Evolutionary conservation across 92 coral and sea anemone genomes (phyloP), one percentile per base, ranked within the genome.

Genomic region (Epizoanthus stellaris): DNA sequence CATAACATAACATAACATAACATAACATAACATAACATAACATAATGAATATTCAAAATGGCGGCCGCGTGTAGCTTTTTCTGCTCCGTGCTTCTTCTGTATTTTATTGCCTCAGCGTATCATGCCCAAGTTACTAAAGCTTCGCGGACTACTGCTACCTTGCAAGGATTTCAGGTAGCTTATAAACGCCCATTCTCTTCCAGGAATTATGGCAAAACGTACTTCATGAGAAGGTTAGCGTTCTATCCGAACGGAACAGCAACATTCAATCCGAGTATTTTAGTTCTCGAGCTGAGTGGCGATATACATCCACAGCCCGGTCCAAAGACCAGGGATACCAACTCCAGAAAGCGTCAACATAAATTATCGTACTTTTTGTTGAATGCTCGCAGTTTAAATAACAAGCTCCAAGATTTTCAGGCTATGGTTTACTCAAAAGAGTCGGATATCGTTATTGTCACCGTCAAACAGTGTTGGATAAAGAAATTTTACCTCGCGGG

Each of bases 381-480:
- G 81, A 83, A 83, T 83, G 80, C 87, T 53, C 80, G 81, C 19
- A 73, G 87, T 57, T 80, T 84, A 45, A 54, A 10, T 23, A 84
- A 84, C 52, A 72, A 84, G 77, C 63, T 88, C 49, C 38, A 43
- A 25, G 85, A 75, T 66, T 84, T 76, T 76, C 80, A 84, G 21
- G 85, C 84, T 74, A 73, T 76, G 64, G 79, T 88, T 15, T 84
- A 74, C 67, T 11, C 85, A 54, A 30, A 75, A 12, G 70, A 36
- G 8, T 70, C 25, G 25, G 25, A 23, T 23, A 23, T 23, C 25
- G 25, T 23, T 23, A 23, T 23, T 23, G 25, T 23, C 25, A 23
- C 25, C 25, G 25, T 23, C 25, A 23, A 23, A 23, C 25, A 23
- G 25, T 23, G 25, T 23, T 23, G 25, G 25, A 23, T 23, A 23